A percentile compares a stretch with the other conserved stretches of the same genome.
These are phyloP conservation scores for Serripes groenlandicus DNA, from an alignment of 2,888 invertebrate genomes.

Conservation along the genomic window DNA sequence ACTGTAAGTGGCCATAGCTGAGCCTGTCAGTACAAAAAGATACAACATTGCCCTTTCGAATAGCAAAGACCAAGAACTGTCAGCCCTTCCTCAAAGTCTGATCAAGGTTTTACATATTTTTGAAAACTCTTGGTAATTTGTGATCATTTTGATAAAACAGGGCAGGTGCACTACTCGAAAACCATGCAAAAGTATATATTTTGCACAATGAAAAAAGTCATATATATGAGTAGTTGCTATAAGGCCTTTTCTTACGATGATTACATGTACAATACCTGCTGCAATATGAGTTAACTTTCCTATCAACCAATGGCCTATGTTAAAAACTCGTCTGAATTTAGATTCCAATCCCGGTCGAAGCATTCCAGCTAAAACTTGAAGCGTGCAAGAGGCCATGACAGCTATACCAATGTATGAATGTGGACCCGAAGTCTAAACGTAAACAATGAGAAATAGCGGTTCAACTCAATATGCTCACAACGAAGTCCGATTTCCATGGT, in stretches of 20 bases:
- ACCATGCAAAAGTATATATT: no score
- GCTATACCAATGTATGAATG: slow-evolving; percentile 73
- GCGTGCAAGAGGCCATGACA: slow-evolving; percentile 53
- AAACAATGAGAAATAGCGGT: not conserved
- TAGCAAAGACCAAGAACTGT: no score
- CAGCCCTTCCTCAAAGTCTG: no score
- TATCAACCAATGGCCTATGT: slow-evolving; percentile 96
- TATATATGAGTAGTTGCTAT: no score
- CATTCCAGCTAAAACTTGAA: slow-evolving; percentile 85
- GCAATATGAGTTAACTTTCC: slow-evolving; percentile 91
- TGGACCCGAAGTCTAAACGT: slow-evolving; percentile 38
- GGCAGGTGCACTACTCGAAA: no score
- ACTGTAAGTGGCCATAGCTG: no score
- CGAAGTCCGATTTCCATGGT: not conserved
- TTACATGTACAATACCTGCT: slow-evolving; percentile 64
- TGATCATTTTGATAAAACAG: no score
- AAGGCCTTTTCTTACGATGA: not conserved
- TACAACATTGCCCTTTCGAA: no score
- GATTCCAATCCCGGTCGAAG: slow-evolving; percentile 95
- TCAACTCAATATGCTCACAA: not conserved
- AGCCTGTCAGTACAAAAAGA: no score
- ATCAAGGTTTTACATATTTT: no score
- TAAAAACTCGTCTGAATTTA: slow-evolving; percentile 93
- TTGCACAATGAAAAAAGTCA: no score
- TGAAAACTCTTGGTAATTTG: no score